Percentiles rank a stretch among this genome's conserved stretches.
These are phyloP conservation scores for Limosa lapponica DNA, from an alignment of 2,797 vertebrate genomes.

Conservation along the genomic window DNA sequence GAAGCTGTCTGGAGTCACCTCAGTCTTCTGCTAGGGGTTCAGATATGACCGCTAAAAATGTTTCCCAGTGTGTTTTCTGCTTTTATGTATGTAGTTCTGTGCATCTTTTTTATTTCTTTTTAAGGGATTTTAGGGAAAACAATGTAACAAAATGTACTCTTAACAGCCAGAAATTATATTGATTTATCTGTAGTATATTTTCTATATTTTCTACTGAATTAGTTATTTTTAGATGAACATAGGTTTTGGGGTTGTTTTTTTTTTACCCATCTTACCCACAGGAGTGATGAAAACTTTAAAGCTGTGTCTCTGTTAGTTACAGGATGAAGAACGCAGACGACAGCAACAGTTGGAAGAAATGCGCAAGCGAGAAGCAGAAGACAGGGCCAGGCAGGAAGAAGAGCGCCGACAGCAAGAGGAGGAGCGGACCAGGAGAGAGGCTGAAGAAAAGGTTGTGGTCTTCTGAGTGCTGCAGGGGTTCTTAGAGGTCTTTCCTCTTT, in stretches of 20 bases:
- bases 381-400: slow-evolving; percentile 90
- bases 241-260: background rate
- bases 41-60: background rate
- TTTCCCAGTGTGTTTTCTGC: background rate
- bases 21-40: background rate
- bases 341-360: slow-evolving; percentile 97
- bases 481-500: background rate
- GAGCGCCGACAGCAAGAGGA: slow-evolving; percentile 91
- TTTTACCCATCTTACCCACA: accelerated
- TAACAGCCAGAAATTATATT: background rate
- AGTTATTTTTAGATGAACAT: background rate
- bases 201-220: background rate
- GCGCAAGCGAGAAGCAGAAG: slow-evolving; percentile 92
- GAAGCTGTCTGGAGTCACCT: background rate
- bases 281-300: background rate
- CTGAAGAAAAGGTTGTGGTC: slow-evolving; percentile 92
- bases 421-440: slow-evolving; percentile 86
- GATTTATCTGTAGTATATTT: background rate
- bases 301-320: slow-evolving; percentile 82
- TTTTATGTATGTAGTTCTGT: background rate
- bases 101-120: accelerated
- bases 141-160: background rate
- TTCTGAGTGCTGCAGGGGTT: slow-evolving; percentile 26
- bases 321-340: slow-evolving; percentile 95
- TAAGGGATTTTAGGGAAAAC: background rate